Base-by-base conservation (phyloP, 2,888 invertebrate species). In the Pharmacophagus antenor region DNA sequence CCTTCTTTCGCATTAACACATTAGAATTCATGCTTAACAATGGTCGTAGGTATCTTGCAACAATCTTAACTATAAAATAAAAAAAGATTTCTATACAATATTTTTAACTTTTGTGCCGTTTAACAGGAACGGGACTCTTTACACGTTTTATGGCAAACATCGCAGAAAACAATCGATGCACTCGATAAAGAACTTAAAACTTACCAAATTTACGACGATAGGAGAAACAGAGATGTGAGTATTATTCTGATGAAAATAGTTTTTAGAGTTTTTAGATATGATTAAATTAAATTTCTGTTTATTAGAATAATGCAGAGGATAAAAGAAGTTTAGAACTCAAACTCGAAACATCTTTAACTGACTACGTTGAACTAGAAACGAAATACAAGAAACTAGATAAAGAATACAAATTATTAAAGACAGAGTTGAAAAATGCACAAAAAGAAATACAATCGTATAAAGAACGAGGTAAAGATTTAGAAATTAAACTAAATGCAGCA, bases 171-270 rank as follows among this genome's bases (percentile, higher is more conserved):
- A 0, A 93, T 95, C 51, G 92, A 93, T 41, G 91, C 92, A 52
- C 83, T 95, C 60, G 95, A 95, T 73, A 90, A 88, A 20, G 94
- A 95, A 80, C 77, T 95, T 2, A 92, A 90, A 76, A 82, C 90
- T 22, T 93, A 93, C 70, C 88, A 90, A 64, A 74, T 70, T 62
- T 88, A 83, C 61, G 82, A 82, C 17, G 74, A 70, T 47, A 77
- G 80, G 62, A 74, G 76, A 57, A 75, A 74, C 4, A 74, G 73
- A 50, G 77, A 82, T 73, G 87, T 85, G 74, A 64, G 53, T 53
- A 18, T n/a, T 37, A 5, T 8, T 3, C 37, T 2, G 4, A 5
- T 15, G n/a, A 1, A n/a, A 27, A 37, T 37, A n/a, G n/a, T 2
- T 2, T 4, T n/a, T 37, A n/a, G 4, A 3, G 37, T 37, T n/a